Conservation (phyloP, 2,888 invertebrate genomes). For the Troides helena region DNA sequence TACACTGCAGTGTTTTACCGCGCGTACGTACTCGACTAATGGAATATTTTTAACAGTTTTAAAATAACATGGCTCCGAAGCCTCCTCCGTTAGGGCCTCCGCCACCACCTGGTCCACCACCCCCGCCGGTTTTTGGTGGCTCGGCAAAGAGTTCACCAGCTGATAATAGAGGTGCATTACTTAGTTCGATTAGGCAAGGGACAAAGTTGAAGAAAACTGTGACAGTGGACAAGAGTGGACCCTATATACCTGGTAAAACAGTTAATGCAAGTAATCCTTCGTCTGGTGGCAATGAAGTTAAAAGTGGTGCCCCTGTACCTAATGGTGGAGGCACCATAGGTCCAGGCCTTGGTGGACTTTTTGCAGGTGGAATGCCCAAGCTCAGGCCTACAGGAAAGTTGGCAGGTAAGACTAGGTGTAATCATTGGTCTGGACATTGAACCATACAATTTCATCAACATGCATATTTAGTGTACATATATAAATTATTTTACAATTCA, state of each 20-base stretch:
- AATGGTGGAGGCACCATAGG: constrained; percentile 61
- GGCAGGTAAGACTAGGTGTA: constrained; percentile 48
- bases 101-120: constrained; percentile 82
- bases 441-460: no score
- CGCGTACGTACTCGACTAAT: constrained; percentile 34
- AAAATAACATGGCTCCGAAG: constrained; percentile 75
- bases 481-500: no score
- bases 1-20: constrained; percentile 34
- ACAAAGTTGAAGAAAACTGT: constrained; percentile 89
- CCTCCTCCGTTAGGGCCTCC: constrained; percentile 85
- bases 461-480: no score
- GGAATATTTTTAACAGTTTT: constrained; percentile 53
- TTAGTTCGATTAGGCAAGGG: constrained; percentile 92
- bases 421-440: no score
- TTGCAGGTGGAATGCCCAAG: constrained; percentile 91
- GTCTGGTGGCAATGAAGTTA: constrained; percentile 56
- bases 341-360: constrained; percentile 84
- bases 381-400: constrained; percentile 85
- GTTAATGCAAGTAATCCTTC: constrained; percentile 50
- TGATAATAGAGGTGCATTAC: constrained; percentile 85
- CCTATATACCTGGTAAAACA: constrained; percentile 84
- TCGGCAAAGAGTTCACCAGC: constrained; percentile 69
- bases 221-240: constrained; percentile 95
- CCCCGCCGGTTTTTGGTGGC: constrained; percentile 73
- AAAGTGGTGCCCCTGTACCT: constrained; percentile 57